Evolutionary conservation across 2,113 vertebrate species (phyloP).

Genomic region (Calyptommatus sinebrachiatus): DNA sequence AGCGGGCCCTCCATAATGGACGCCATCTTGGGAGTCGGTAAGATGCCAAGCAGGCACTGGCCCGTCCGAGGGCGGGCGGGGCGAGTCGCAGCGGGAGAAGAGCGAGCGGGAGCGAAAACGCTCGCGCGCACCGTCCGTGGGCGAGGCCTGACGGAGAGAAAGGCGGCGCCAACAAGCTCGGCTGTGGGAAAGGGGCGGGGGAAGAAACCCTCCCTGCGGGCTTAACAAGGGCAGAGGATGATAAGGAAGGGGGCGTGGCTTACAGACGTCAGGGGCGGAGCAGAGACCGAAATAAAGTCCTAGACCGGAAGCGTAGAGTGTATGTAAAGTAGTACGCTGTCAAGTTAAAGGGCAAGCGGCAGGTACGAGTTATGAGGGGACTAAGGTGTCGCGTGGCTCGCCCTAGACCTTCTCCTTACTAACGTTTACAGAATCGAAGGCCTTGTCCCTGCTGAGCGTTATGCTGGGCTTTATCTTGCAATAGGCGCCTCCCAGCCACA

Average conservation of each 20-base stretch:
- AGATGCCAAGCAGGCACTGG: constrained; percentile 24
- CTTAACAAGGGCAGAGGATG: background rate
- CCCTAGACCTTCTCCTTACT: background rate
- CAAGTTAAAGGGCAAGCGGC: too few species aligned
- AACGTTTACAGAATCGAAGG: background rate
- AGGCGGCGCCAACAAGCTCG: background rate
- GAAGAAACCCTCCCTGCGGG: background rate
- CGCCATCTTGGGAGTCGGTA: constrained; percentile 88
- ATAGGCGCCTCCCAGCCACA: too few species aligned
- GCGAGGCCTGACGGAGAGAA: background rate
- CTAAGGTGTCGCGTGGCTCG: too few species aligned
- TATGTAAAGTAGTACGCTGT: too few species aligned
- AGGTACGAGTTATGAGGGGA: too few species aligned
- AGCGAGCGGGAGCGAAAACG: too few species aligned
- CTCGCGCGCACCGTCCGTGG: background rate
- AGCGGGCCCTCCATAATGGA: constrained; percentile 97
- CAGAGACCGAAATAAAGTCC: background rate
- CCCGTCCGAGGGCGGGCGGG: background rate
- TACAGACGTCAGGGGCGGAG: background rate
- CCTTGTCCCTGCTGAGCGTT: background rate
- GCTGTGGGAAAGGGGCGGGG: background rate
- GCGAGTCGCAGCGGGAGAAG: background rate
- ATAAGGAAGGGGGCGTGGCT: background rate
- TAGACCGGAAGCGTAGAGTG: background rate
- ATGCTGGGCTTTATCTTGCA: too few species aligned